These are phyloP conservation scores for Piprites chloris DNA, from an alignment of 2,113 vertebrate genomes.

Conservation along the genomic window DNA sequence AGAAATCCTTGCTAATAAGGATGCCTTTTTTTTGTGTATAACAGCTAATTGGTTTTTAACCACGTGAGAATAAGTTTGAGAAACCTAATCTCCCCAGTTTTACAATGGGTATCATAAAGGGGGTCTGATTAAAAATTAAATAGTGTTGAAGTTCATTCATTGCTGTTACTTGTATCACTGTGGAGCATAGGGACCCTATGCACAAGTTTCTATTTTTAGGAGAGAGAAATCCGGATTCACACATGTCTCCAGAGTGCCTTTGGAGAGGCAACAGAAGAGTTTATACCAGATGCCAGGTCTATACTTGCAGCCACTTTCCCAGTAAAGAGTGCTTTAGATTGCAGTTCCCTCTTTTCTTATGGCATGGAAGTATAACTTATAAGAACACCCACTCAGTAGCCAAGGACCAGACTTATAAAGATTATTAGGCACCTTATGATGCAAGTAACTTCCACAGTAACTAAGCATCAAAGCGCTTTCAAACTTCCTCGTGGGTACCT, in stretches of 20 bases:
- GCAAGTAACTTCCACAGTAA: not conserved
- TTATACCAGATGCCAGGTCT: not conserved
- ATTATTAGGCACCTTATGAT: not conserved
- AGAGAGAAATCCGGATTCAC: conserved; percentile 6
- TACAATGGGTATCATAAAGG: not conserved
- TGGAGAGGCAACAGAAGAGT: not conserved
- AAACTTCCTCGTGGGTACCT: not conserved
- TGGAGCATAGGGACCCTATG: not conserved
- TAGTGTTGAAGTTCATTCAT: not conserved
- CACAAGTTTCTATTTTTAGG: not conserved
- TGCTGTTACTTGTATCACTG: not conserved
- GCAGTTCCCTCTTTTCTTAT: not conserved
- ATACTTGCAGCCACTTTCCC: not conserved
- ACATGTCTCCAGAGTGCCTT: not conserved
- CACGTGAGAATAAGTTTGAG: conserved; percentile 35
- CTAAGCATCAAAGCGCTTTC: not conserved
- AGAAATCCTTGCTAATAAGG: not conserved
- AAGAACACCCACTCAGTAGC: not conserved
- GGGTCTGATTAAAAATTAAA: conserved; percentile 27
- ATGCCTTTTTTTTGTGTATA: not conserved
- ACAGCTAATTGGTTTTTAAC: conserved; percentile 36
- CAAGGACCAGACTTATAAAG: not conserved
- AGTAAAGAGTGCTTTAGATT: not conserved
- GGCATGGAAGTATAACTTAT: not conserved
- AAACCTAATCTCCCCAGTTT: conserved; percentile 21